A percentile compares a stretch with the other conserved stretches of the same genome.
Conservation (phyloP, 1,140 invertebrate genomes). For the Potamilus streckersoni region DNA sequence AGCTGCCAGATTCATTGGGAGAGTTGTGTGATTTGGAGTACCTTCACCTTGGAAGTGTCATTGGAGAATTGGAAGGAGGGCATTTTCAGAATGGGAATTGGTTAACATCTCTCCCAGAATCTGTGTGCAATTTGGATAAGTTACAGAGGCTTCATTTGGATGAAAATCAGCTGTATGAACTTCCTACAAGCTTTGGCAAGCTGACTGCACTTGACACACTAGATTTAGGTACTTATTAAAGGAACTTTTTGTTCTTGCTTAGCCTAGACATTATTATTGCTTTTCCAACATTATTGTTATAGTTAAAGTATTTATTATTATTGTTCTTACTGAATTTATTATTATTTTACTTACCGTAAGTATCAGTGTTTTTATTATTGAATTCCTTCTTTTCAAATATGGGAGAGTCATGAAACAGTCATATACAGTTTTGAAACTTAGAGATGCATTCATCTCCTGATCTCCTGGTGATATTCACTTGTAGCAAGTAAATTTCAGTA, state of each 20-base stretch:
- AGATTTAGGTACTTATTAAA: constrained; percentile 48
- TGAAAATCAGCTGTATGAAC: constrained; percentile 56
- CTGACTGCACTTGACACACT: constrained; percentile 51
- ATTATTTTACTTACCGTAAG: background rate
- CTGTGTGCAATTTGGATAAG: constrained; percentile 44
- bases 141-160: constrained; percentile 50
- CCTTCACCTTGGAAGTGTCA: constrained; percentile 55
- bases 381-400: background rate
- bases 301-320: background rate
- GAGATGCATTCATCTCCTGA: background rate
- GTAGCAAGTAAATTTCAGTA: too few species aligned
- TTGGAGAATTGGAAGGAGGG: constrained; percentile 54
- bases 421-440: background rate
- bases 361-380: background rate
- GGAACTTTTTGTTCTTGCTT: background rate
- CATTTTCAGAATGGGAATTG: constrained; percentile 63
- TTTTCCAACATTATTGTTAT: background rate
- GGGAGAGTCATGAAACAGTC: background rate
- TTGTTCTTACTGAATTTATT: background rate
- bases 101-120: constrained; percentile 47
- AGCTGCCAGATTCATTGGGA: constrained; percentile 46
- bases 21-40: constrained; percentile 46
- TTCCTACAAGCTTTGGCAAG: constrained; percentile 55
- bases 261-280: background rate
- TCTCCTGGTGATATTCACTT: too few species aligned